Percentiles rank a stretch among this genome's conserved stretches.
Conservation (phyloP, 2,888 invertebrate genomes). For the Scaptomyza polygonia region DNA sequence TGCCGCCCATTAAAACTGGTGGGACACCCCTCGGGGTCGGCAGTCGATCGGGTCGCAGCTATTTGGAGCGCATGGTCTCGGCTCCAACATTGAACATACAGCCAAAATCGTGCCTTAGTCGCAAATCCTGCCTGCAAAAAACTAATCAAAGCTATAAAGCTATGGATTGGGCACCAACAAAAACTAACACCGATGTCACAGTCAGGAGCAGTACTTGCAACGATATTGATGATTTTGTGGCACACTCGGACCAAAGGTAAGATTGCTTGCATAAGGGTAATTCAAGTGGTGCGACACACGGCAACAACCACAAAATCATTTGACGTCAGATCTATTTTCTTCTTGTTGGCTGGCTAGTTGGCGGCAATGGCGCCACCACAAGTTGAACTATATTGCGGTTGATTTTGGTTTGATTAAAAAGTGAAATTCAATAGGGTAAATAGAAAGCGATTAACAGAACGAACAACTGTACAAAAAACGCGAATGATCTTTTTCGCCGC, state of each 20-base stretch:
- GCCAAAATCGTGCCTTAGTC: slow-evolving; percentile 86
- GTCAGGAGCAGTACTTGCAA: slow-evolving; percentile 28
- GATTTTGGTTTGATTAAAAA: slow-evolving; percentile 31
- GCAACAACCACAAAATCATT: slow-evolving; percentile 22
- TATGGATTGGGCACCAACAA: slow-evolving; percentile 2
- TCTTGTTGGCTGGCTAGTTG: background rate
- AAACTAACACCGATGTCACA: slow-evolving; percentile 21
- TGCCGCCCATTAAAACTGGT: slow-evolving; percentile 54
- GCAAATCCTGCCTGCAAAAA: slow-evolving; percentile 80
- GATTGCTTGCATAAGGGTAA: slow-evolving; percentile 58
- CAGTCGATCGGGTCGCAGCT: slow-evolving; percentile 72
- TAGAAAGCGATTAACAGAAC: slow-evolving; percentile 14
- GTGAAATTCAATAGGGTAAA: slow-evolving; percentile 38
- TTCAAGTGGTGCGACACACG: slow-evolving; percentile 32
- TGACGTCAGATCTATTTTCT: slow-evolving; percentile 49
- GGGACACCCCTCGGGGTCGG: slow-evolving; percentile 71
- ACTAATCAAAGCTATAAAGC: slow-evolving; percentile 29
- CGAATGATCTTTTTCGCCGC: background rate
- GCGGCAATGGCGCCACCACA: slow-evolving; percentile 53
- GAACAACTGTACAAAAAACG: background rate
- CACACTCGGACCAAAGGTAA: slow-evolving; percentile 64
- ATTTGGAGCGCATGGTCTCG: slow-evolving; percentile 78
- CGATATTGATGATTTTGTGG: slow-evolving; percentile 31
- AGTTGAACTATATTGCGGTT: slow-evolving; percentile 66
- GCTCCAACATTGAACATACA: slow-evolving; percentile 81